Percentiles rank a stretch among this genome's conserved stretches.
Conservation (phyloP, 2,113 vertebrate genomes). For the Brachyhypopomus gauderio region DNA sequence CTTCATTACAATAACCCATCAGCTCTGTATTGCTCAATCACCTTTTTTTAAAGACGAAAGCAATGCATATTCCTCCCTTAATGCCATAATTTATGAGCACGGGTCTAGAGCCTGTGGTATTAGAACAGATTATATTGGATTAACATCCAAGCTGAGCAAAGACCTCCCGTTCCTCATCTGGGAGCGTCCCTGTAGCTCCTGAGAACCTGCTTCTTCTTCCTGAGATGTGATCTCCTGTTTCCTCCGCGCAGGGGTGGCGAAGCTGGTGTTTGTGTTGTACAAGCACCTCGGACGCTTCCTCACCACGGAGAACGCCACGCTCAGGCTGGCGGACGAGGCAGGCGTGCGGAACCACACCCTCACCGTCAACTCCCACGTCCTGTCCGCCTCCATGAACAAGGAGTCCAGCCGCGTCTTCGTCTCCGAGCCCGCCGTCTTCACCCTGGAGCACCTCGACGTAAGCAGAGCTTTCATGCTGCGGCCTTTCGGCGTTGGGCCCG, state of each 20-base stretch:
- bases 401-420: constrained; percentile 96
- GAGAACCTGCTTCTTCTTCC: neutral
- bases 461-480: constrained; percentile 62
- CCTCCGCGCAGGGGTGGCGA: constrained; percentile 83
- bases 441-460: constrained; percentile 95
- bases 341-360: constrained; percentile 87
- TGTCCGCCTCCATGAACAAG: constrained; percentile 97
- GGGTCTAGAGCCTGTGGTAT: constrained; percentile 5
- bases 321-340: constrained; percentile 82
- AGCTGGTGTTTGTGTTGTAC: constrained; percentile 97
- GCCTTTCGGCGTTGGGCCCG: too few species aligned
- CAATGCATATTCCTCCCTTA: neutral
- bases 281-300: constrained; percentile 96
- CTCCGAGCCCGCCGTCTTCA: constrained; percentile 93
- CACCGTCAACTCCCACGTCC: constrained; percentile 96
- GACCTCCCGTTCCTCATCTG: constrained; percentile 16
- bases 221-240: constrained; percentile 27
- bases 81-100: constrained; percentile 17
- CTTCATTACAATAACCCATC: neutral
- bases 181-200: constrained; percentile 17
- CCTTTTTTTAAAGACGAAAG: neutral
- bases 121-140: constrained; percentile 32
- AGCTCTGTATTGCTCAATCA: constrained; percentile 11
- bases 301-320: constrained; percentile 93
- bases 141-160: constrained; percentile 31